Evolutionary conservation across 2,888 invertebrate genomes (phyloP), one percentile per base, ranked within the genome.

Genomic region (Napeogenes inachia): DNA sequence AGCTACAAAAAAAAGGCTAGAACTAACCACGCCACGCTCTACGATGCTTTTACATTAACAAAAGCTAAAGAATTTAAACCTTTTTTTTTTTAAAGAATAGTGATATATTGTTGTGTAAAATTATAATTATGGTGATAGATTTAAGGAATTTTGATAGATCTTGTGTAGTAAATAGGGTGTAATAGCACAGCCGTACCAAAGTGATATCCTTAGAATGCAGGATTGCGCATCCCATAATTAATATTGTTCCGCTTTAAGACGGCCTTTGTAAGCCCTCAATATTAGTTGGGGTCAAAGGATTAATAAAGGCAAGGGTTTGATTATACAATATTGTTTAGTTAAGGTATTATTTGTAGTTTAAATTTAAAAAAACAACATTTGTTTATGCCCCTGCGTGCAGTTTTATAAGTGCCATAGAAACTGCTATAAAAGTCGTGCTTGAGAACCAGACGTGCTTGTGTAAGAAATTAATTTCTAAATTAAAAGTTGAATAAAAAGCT

Each of bases 171-270:
- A 59, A 55, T 61, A 45, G 47, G 54, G 10, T 12, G 12, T 21
- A 45, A 55, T 66, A 59, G 50, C 46, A 46, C 30, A 76, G 75
- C 75, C 75, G 78, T 73, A 74, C 73, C 75, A 78, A 69, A 68
- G 70, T 73, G 73, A 71, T 75, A 77, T 76, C 73, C 72, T 72
- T 72, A 76, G 75, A 75, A 79, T 77, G 73, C 71, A 72, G 70
- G 68, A 71, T 70, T 64, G 66, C 61, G 62, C 65, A 66, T 64
- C 69, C 59, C 60, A 62, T 70, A 69, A 73, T 73, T 69, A 70
- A 72, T 72, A 69, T 71, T 66, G 66, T 63, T 68, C 62, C 60
- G 69, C 66, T 64, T 63, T 67, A 67, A 71, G 67, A 61, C 57
- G 61, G 60, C 58, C 68, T 61, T 66, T 64, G 64, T 62, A 62